A percentile compares a stretch with the other conserved stretches of the same genome.
Conservation (phyloP, 1,140 invertebrate species). For the Akabosia matsudoensis region DNA sequence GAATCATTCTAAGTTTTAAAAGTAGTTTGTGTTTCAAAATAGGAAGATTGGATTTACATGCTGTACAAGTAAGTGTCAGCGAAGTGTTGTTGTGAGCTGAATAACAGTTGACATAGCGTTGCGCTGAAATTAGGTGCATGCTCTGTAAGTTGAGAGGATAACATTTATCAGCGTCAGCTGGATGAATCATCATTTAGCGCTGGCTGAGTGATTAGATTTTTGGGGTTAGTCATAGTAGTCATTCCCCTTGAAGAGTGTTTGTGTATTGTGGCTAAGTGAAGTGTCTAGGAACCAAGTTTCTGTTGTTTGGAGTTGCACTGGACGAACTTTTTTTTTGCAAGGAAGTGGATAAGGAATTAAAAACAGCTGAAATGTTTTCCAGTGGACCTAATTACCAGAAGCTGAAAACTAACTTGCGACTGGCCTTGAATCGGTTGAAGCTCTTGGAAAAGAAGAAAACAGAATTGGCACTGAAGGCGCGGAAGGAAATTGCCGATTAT, state of each 20-base stretch:
- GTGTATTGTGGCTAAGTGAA: neutral
- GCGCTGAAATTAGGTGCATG: too few relatives aligned
- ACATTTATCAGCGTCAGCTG: conserved; percentile 5
- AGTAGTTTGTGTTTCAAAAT: too few relatives aligned
- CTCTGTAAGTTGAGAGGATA: too few relatives aligned
- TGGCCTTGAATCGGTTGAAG: conserved; percentile 90
- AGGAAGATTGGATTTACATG: too few relatives aligned
- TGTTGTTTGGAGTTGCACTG: neutral
- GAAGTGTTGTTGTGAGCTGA: too few relatives aligned
- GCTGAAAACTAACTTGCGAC: conserved; percentile 90
- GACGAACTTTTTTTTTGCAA: too few relatives aligned
- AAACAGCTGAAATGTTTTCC: conserved; percentile 68
- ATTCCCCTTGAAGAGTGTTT: neutral
- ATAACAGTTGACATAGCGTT: too few relatives aligned
- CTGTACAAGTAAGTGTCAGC: too few relatives aligned
- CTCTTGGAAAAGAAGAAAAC: conserved; percentile 97
- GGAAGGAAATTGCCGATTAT: conserved; percentile 97
- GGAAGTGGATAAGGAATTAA: neutral
- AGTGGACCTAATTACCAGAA: conserved; percentile 87
- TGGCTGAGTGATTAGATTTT: neutral
- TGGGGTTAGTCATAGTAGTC: neutral
- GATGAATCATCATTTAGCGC: neutral
- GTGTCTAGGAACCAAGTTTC: neutral
- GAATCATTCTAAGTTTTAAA: too few relatives aligned
- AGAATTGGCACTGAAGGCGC: conserved; percentile 89